Percentiles rank a stretch among this genome's conserved stretches.
Evolutionary conservation across 2,888 invertebrate genomes (phyloP).

Genomic region (Helobdella robusta): DNA sequence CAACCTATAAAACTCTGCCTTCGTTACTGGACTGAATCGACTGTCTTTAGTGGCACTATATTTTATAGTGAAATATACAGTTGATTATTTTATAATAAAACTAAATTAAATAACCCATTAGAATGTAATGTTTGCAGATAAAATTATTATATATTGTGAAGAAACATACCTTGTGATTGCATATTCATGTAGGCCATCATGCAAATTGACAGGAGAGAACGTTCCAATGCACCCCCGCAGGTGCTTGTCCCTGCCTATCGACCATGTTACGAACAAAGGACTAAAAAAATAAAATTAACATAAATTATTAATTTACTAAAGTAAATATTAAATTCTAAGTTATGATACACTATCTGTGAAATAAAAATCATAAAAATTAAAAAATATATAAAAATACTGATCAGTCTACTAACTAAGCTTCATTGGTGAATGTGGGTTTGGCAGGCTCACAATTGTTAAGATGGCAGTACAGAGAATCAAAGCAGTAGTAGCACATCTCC

Average conservation of each 20-base stretch:
- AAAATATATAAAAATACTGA: neutral
- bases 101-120: neutral
- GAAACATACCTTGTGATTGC: slow-evolving; percentile 69
- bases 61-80: neutral
- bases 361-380: neutral
- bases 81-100: neutral
- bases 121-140: neutral
- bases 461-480: slow-evolving; percentile 91
- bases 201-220: slow-evolving; percentile 89
- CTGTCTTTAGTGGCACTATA: slow-evolving; percentile 92
- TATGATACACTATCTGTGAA: neutral
- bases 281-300: slow-evolving; percentile 36
- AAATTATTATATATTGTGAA: neutral
- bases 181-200: slow-evolving; percentile 86
- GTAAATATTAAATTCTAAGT: neutral
- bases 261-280: slow-evolving; percentile 98
- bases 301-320: neutral
- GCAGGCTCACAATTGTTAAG: slow-evolving; percentile 83
- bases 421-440: slow-evolving; percentile 76
- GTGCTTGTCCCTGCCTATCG: slow-evolving; percentile 86
- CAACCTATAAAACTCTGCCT: slow-evolving; percentile 82
- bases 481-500: slow-evolving; percentile 98
- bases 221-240: slow-evolving; percentile 97
- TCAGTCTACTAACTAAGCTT: slow-evolving; percentile 46
- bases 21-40: slow-evolving; percentile 84